Percentiles rank a stretch among this genome's conserved stretches.
Evolutionary conservation across 2,888 invertebrate genomes (phyloP).

Genomic region (Stenurella melanura): DNA sequence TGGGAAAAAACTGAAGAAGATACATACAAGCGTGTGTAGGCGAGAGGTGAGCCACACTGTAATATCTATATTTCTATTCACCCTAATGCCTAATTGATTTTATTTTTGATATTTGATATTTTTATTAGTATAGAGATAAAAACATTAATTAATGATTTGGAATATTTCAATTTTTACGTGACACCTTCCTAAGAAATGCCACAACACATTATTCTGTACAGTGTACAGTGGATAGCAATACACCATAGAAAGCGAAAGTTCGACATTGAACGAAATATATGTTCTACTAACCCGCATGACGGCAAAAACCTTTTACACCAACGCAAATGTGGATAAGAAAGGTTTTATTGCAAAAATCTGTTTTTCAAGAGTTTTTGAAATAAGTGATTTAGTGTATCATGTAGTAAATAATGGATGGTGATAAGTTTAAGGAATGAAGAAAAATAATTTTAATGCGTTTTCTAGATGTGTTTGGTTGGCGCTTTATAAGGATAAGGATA

Average conservation of each 20-base stretch:
- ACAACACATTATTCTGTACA: not conserved
- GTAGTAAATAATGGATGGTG: not conserved
- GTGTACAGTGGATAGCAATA: not conserved
- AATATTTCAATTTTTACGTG: not conserved
- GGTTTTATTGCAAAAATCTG: not conserved
- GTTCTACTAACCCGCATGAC: slow-evolving; percentile 52
- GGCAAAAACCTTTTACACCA: slow-evolving; percentile 24
- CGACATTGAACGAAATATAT: slow-evolving; percentile 52
- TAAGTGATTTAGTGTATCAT: not conserved
- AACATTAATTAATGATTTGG: too few species aligned
- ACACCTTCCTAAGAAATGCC: not conserved
- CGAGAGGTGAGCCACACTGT: too few species aligned
- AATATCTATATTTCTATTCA: too few species aligned
- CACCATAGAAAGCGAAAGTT: slow-evolving; percentile 55
- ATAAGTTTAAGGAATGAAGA: not conserved
- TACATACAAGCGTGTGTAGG: too few species aligned
- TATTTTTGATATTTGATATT: too few species aligned
- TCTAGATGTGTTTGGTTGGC: not conserved
- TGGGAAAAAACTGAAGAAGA: too few species aligned
- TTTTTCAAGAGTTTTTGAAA: not conserved
- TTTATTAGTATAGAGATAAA: too few species aligned
- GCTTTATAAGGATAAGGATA: not conserved
- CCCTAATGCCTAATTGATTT: too few species aligned
- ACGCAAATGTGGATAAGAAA: slow-evolving; percentile 17
- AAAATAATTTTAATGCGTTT: not conserved